phyloP scores from a whole-genome alignment of 2,113 vertebrate genomes.

The Atractosteus spatula region DNA sequence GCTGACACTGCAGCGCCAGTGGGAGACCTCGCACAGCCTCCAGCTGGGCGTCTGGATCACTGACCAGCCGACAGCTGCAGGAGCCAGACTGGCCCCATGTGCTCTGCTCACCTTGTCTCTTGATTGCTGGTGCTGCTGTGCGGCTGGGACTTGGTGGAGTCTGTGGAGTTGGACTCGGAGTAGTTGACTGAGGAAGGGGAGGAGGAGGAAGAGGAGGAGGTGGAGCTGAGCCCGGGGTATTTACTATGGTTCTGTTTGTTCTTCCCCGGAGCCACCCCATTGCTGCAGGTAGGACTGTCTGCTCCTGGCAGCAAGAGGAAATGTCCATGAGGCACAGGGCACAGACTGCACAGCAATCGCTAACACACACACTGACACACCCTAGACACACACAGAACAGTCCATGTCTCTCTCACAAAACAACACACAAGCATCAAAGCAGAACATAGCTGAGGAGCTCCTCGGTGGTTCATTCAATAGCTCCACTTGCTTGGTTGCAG shows the following conservation, averaged over 20 bases:
- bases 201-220: slow-evolving; percentile 87
- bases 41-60: too few species aligned
- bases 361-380: too few species aligned
- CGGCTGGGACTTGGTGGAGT: slow-evolving; percentile 95
- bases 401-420: too few species aligned
- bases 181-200: slow-evolving; percentile 96
- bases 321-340: not conserved
- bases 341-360: not conserved
- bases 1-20: too few species aligned
- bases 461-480: too few species aligned
- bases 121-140: slow-evolving; percentile 95
- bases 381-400: too few species aligned
- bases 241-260: slow-evolving; percentile 88
- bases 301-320: slow-evolving; percentile 68
- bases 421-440: too few species aligned
- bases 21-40: too few species aligned
- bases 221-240: slow-evolving; percentile 86
- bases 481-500: too few species aligned
- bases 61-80: too few species aligned
- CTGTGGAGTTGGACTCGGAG: slow-evolving; percentile 95
- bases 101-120: slow-evolving; percentile 81
- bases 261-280: slow-evolving; percentile 81
- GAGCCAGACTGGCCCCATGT: too few species aligned
- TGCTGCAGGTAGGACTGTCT: slow-evolving; percentile 96
- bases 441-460: too few species aligned